phyloP scores from a whole-genome alignment of 2,888 invertebrate species.

The Nezara viridula region DNA sequence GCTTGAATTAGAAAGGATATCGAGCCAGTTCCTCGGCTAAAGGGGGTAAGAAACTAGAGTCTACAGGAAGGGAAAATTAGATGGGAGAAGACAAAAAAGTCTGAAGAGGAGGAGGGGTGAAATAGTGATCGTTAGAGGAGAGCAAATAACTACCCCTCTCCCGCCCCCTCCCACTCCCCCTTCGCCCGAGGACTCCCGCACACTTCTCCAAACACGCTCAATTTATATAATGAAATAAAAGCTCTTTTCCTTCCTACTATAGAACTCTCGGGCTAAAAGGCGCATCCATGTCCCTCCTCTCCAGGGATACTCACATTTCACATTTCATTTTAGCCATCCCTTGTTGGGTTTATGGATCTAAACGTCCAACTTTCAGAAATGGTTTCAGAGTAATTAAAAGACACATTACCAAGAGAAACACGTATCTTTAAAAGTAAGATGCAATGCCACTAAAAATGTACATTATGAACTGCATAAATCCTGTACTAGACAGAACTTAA shows the following conservation, averaged over 20 bases:
- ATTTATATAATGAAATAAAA: slow-evolving; percentile 50
- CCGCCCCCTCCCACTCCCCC: neutral
- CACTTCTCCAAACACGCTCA: slow-evolving; percentile 42
- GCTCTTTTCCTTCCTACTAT: slow-evolving; percentile 37
- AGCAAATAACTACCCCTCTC: slow-evolving; percentile 30
- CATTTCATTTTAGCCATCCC: slow-evolving; percentile 22
- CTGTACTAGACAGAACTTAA: too few species aligned
- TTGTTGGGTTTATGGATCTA: neutral
- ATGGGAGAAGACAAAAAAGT: slow-evolving; percentile 37
- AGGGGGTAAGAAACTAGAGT: slow-evolving; percentile 12
- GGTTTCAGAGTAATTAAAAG: neutral
- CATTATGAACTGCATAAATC: too few species aligned
- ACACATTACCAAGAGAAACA: neutral
- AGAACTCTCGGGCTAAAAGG: slow-evolving; percentile 33
- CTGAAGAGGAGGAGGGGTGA: slow-evolving; percentile 36
- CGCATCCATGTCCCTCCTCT: neutral
- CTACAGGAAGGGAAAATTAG: slow-evolving; percentile 42
- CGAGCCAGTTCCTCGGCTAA: neutral
- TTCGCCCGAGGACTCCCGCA: neutral
- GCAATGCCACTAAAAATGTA: too few species aligned
- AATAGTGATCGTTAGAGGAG: slow-evolving; percentile 48
- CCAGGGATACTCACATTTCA: neutral
- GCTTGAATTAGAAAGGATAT: neutral
- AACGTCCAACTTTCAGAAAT: neutral
- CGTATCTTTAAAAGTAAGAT: too few species aligned